Percentiles rank a stretch among this genome's conserved stretches.
Evolutionary conservation across 2,113 vertebrate genomes (phyloP).

Genomic region (Buteo buteo): DNA sequence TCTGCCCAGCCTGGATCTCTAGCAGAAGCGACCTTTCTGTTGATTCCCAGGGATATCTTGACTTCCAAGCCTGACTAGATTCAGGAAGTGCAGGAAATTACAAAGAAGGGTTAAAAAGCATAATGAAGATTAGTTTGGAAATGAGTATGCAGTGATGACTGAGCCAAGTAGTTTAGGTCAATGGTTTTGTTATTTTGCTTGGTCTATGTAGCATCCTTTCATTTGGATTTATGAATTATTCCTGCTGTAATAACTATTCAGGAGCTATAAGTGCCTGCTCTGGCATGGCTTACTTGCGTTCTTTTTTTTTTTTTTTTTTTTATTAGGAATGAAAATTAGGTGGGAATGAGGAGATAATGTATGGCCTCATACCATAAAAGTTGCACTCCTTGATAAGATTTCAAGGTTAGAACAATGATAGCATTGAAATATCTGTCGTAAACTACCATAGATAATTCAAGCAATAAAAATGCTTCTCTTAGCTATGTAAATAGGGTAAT

Average conservation of each 20-base stretch:
- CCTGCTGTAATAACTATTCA: background rate
- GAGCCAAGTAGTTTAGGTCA: background rate
- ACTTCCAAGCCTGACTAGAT: background rate
- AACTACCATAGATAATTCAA: background rate
- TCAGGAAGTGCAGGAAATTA: background rate
- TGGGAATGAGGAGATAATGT: background rate
- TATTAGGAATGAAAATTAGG: background rate
- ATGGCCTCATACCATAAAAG: background rate
- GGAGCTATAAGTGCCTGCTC: background rate
- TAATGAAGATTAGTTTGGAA: background rate
- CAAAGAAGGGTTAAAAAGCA: background rate
- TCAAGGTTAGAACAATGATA: constrained; percentile 46
- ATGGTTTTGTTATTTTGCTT: background rate
- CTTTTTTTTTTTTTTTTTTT: background rate
- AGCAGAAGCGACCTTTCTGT: background rate
- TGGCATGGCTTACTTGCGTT: background rate
- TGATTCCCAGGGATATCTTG: background rate
- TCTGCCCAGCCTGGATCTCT: background rate
- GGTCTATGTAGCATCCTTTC: background rate
- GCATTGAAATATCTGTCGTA: constrained; percentile 5
- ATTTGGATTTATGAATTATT: background rate
- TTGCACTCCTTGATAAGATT: constrained; percentile 12
- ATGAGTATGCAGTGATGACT: background rate
- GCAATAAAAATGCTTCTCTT: constrained; percentile 36
- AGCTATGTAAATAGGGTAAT: constrained; percentile 43